Evolutionary conservation across 2,113 vertebrate species (phyloP), one percentile per base, ranked within the genome.

Genomic region (Oostethus manadensis): DNA sequence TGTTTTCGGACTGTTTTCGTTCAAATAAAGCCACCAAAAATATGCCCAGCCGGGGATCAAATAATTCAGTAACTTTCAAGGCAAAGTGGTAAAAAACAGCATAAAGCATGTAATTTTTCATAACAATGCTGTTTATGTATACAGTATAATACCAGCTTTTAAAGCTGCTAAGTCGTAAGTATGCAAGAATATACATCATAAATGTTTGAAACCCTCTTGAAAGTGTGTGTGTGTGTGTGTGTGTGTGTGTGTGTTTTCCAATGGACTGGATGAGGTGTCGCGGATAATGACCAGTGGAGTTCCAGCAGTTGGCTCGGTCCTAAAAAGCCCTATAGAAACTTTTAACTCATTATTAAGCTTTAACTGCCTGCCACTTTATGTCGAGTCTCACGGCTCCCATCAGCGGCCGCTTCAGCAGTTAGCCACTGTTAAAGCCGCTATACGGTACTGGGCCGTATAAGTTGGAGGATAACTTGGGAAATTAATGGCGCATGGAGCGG

Each of bases 321-420:
- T 18, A 20, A 35, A 13, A 29, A 55, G 51, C 33, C 29, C 15
- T 44, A 56, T 56, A 23, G 18, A 18, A 56, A 43, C 13, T 56
- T 56, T 56, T 8, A 43, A 23, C 55, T 56, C 55, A 56, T 56
- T 56, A 56, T 56, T 43, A 23, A 23, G 55, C 15, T 21, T 56
- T 56, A 43, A 56, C 55, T 43, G 55, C 40, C 55, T 14, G 14
- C 40, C 40, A 56, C 55, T 56, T 56, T 43, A 56, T 43, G 14
- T 43, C 23, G 7, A n/a, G 55, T 56, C 38, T 44, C 55, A 17
- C 20, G 8, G 4, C 20, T 43, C 38, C 40, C 13, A 44, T 43
- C 13, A 56, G 23, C 8, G 33, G 14, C 20, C 8, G 33, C 20
- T 48, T 1, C 35, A 22, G 35, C 54, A 42, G 35, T 18, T 33